Evolutionary conservation across 2,888 invertebrate genomes (phyloP).

Genomic region (Clunio marinus): DNA sequence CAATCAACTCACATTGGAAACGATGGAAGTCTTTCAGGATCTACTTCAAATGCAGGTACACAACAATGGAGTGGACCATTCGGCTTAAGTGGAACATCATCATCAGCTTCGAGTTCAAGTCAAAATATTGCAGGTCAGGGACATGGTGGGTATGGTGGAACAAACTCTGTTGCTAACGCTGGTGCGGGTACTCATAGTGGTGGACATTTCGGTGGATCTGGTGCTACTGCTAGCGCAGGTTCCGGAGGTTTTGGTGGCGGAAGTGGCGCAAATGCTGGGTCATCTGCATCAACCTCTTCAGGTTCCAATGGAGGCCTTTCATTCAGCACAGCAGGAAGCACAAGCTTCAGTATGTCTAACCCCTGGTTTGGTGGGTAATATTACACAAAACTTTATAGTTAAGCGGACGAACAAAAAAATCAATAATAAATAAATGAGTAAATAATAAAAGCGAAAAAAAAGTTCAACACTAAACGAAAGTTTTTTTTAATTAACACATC

Average conservation of each 20-base stretch:
- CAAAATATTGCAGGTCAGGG: constrained; percentile 40
- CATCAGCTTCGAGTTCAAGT: constrained; percentile 12
- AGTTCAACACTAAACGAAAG: too few species aligned
- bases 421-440: too few species aligned
- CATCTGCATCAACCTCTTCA: not conserved
- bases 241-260: constrained; percentile 12
- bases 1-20: constrained; percentile 47
- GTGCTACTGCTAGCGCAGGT: not conserved
- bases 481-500: too few species aligned
- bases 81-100: not conserved
- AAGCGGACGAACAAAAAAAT: not conserved
- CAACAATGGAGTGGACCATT: constrained; percentile 44
- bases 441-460: too few species aligned
- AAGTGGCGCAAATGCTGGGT: not conserved
- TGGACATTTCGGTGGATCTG: not conserved
- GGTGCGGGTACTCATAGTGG: not conserved
- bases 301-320: constrained; percentile 6
- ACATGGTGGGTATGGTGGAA: not conserved
- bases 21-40: constrained; percentile 44
- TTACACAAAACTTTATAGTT: not conserved
- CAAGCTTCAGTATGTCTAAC: constrained; percentile 12
- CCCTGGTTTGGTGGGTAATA: not conserved
- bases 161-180: not conserved
- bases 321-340: constrained; percentile 16
- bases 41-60: constrained; percentile 45